These are phyloP conservation scores for Neoaliturus tenellus DNA, from an alignment of 2,888 invertebrate genomes.

Conservation along the genomic window DNA sequence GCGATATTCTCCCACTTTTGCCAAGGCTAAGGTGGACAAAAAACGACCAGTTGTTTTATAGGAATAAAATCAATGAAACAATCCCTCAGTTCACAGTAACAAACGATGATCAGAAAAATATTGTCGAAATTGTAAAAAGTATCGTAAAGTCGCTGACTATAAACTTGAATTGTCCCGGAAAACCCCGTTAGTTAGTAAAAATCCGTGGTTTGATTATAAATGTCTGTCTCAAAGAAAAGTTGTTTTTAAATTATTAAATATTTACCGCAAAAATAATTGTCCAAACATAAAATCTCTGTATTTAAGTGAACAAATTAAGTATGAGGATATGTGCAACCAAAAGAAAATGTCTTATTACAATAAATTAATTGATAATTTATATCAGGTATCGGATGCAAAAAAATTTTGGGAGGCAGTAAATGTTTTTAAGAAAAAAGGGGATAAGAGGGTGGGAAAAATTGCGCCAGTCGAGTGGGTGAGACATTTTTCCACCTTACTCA, in stretches of 20 bases:
- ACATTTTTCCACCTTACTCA: conserved; percentile 28
- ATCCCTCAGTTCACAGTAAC: not conserved
- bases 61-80: not conserved
- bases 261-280: conserved; percentile 25
- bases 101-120: not conserved
- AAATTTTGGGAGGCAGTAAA: too few species aligned
- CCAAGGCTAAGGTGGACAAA: conserved; percentile 5
- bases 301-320: too few species aligned
- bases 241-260: conserved; percentile 20
- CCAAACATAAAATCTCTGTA: too few species aligned
- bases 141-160: not conserved
- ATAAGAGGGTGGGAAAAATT: not conserved
- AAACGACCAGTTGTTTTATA: not conserved
- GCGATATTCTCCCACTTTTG: conserved; percentile 1
- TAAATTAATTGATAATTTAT: too few species aligned
- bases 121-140: not conserved
- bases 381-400: too few species aligned
- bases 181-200: not conserved
- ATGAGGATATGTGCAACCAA: too few species aligned
- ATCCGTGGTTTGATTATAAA: conserved; percentile 42
- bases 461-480: conserved; percentile 11
- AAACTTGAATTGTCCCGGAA: not conserved
- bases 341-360: too few species aligned
- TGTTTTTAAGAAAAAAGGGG: conserved; percentile 12
- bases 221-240: conserved; percentile 1